A percentile compares a stretch with the other conserved stretches of the same genome.
These are phyloP conservation scores for Macropis europaea DNA, from an alignment of 2,888 invertebrate genomes.

Conservation along the genomic window DNA sequence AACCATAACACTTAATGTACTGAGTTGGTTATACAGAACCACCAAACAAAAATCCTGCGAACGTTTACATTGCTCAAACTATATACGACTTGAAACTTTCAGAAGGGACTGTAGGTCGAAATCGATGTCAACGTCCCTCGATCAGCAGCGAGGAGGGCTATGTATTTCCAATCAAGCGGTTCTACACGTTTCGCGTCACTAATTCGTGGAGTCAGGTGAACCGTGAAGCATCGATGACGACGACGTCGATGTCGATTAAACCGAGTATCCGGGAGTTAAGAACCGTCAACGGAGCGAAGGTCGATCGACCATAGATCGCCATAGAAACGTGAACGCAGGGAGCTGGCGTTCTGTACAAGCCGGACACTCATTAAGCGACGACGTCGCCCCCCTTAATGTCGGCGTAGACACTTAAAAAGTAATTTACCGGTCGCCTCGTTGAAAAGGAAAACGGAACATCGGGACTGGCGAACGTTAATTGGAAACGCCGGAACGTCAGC, in stretches of 20 bases:
- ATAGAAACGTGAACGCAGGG: not conserved
- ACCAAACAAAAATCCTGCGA: no score
- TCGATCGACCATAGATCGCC: not conserved
- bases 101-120: no score
- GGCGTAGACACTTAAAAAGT: conserved; percentile 55
- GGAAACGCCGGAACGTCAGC: conserved; percentile 30
- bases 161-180: no score
- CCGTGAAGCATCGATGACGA: not conserved
- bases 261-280: not conserved
- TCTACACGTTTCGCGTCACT: no score
- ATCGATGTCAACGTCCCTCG: no score
- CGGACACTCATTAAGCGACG: conserved; percentile 49
- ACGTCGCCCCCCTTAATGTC: conserved; percentile 37
- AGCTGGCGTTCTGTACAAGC: no score
- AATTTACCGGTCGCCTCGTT: conserved; percentile 44
- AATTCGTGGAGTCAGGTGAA: no score
- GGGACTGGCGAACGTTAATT: conserved; percentile 47
- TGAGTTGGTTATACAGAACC: no score
- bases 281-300: not conserved
- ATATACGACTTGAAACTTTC: no score
- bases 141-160: no score
- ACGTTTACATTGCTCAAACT: no score
- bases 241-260: not conserved
- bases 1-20: no score
- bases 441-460: conserved; percentile 23